Percentiles rank a stretch among this genome's conserved stretches.
Conservation (phyloP, 2,113 vertebrate species). For the Egretta garzetta region DNA sequence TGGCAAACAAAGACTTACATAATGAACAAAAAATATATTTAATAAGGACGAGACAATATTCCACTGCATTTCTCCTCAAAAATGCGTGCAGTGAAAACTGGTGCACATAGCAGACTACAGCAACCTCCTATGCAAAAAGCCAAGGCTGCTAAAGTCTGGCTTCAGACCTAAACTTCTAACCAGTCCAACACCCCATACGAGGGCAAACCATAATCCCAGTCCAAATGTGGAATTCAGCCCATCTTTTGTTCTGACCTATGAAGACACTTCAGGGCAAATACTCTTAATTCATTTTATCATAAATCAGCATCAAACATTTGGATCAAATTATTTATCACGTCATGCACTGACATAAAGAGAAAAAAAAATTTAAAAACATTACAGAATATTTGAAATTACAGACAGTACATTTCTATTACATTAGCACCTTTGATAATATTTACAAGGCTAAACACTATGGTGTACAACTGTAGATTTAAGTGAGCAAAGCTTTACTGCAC, state of each 20-base stretch:
- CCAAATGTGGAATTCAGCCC: background rate
- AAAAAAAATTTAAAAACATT: background rate
- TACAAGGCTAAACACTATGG: background rate
- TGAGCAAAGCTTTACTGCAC: background rate
- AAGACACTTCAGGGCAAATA: background rate
- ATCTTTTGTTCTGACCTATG: background rate
- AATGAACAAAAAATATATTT: background rate
- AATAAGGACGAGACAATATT: slow-evolving; percentile 1
- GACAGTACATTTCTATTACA: background rate
- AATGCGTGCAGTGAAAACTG: background rate
- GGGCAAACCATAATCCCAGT: background rate
- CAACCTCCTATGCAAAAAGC: background rate
- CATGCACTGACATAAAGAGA: background rate
- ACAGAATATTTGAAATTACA: background rate
- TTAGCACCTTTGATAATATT: background rate
- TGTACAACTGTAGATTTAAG: background rate
- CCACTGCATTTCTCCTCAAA: background rate
- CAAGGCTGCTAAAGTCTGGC: background rate
- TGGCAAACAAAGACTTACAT: background rate
- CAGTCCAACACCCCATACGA: background rate
- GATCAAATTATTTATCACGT: background rate
- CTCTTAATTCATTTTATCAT: background rate
- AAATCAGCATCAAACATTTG: background rate
- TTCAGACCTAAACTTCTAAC: background rate
- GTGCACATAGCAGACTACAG: fast-evolving